Evolutionary conservation across 2,888 invertebrate species (phyloP).

Genomic region (Tyria jacobaeae): DNA sequence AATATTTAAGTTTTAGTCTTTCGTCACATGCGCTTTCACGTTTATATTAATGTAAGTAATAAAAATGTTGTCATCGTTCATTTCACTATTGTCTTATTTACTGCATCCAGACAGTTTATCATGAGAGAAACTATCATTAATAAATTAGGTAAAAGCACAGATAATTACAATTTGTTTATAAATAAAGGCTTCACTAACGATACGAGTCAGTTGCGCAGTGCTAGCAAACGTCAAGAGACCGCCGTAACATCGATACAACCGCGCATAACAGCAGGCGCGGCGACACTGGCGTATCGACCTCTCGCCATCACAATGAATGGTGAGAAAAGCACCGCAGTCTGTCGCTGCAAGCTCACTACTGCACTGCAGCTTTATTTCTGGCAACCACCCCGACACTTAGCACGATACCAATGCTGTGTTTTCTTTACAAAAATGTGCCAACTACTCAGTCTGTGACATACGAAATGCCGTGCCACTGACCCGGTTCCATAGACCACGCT

Average conservation of each 20-base stretch:
- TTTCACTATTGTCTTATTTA: constrained; percentile 48
- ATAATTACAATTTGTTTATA: constrained; percentile 71
- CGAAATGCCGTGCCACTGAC: constrained; percentile 60
- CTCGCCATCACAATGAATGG: constrained; percentile 75
- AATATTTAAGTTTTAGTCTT: constrained; percentile 52
- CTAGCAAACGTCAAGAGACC: constrained; percentile 43
- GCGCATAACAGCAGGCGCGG: constrained; percentile 69
- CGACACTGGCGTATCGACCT: constrained; percentile 79
- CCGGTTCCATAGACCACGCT: constrained; percentile 50
- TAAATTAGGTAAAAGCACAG: constrained; percentile 46
- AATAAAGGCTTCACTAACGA: constrained; percentile 67
- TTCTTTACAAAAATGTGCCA: constrained; percentile 57
- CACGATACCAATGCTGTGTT: constrained; percentile 53
- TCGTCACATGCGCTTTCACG: constrained; percentile 63
- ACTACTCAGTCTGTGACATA: constrained; percentile 54
- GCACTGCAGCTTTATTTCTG: constrained; percentile 86
- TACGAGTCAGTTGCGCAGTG: constrained; percentile 59
- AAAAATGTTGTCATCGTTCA: constrained; percentile 50
- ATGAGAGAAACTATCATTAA: constrained; percentile 55
- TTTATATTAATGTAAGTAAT: constrained; percentile 48
- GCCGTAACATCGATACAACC: constrained; percentile 54
- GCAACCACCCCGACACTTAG: constrained; percentile 72
- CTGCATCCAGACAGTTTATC: constrained; percentile 22
- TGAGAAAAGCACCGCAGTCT: constrained; percentile 73
- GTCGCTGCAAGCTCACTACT: constrained; percentile 80